Percentiles rank a stretch among this genome's conserved stretches.
These are phyloP conservation scores for Forbesichthys agassizii DNA, from an alignment of 2,113 vertebrate genomes.

Conservation along the genomic window DNA sequence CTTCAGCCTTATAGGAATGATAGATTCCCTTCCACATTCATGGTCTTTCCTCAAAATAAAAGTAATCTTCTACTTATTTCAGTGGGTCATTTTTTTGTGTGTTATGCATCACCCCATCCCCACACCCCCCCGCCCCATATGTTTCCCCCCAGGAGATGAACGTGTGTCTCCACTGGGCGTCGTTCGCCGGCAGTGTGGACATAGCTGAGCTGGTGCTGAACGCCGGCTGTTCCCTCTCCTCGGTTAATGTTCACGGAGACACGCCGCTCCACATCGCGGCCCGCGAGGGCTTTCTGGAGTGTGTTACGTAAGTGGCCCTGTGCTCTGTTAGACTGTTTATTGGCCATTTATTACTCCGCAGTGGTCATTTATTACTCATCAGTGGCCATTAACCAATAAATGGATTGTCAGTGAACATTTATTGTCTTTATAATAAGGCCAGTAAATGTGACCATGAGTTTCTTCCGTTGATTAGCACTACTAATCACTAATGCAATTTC, in stretches of 20 bases:
- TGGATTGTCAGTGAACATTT: too few relatives aligned
- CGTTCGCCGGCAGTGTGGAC: constrained; percentile 86
- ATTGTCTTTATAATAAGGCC: too few relatives aligned
- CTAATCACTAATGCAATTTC: too few relatives aligned
- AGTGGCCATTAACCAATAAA: too few relatives aligned
- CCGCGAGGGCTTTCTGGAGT: constrained; percentile 86
- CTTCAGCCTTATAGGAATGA: too few relatives aligned
- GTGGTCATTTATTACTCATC: too few relatives aligned
- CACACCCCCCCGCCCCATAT: not conserved
- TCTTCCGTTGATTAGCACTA: too few relatives aligned
- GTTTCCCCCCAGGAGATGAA: constrained; percentile 82
- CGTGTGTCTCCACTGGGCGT: constrained; percentile 91
- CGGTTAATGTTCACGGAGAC: constrained; percentile 88
- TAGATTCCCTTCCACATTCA: not conserved
- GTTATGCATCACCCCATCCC: not conserved
- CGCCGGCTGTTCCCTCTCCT: constrained; percentile 84
- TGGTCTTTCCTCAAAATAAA: too few relatives aligned
- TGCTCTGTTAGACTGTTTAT: not conserved
- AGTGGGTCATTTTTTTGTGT: too few relatives aligned
- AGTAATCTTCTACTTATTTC: not conserved
- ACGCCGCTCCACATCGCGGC: constrained; percentile 89
- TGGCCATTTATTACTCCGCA: too few relatives aligned
- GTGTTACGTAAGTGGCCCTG: constrained; percentile 83
- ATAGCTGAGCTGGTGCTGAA: constrained; percentile 90
- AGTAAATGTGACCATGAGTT: too few relatives aligned